Base-by-base conservation (phyloP, 1,140 invertebrate species). In the Aphis gossypii region DNA sequence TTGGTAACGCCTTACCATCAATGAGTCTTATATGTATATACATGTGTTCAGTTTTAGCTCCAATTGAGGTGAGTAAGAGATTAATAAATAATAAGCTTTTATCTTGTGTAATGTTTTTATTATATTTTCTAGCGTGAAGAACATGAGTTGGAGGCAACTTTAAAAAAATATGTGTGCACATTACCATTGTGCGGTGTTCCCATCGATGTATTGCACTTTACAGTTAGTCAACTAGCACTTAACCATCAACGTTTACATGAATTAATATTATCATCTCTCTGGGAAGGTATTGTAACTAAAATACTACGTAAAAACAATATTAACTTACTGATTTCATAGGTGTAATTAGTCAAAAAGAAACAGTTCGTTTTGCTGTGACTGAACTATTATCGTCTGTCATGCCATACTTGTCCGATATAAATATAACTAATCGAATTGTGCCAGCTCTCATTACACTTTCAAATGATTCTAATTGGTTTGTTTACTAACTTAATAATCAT, bases 371-470 rank as follows among this genome's bases (percentile, higher is more conserved):
- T 38, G 96, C 96, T 76, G 96, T 97, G 8, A 97, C 96, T 44
- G 95, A 95, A 44, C 94, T 97, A 88, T 97, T 97, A 95, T 96
- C 96, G 94, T 95, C 96, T 51, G 95, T 97, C 35, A 96, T 97
- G 93, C 95, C 95, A 48, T 95, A 95, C 88, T 95, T 97, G 84
- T 95, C 96, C 93, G 96, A 97, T 94, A 95, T 95, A 94, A 95
- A 97, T 82, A 95, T 97, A 4, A 96, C 96, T 20, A 95, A 96
- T 5, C 96, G 96, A 94, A 96, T 97, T 84, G 96, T 96, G 68
- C 97, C 97, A 56, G 97, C 97, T 44, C 96, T 97, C 87, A 96
- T 97, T 82, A 97, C 97, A 3, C 95, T 97, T 11, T 97, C 97
- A 44, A 97, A 96, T 95, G 97, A 97, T 95, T 95, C 96, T 93